Conservation (phyloP, 2,888 invertebrate species). For the Teleiodes luculella region DNA sequence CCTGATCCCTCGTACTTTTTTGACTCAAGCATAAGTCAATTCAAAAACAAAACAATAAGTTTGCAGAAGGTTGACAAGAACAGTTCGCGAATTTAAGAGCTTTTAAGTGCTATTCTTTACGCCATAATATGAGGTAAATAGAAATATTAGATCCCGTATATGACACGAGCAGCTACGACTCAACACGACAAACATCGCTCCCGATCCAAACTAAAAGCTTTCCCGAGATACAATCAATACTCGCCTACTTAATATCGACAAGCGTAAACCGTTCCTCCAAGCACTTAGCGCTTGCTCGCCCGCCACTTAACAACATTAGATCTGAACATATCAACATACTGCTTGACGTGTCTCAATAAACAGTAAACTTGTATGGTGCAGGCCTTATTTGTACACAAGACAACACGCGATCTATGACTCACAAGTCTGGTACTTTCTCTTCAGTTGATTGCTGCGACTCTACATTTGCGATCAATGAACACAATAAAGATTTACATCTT, state of each 20-base stretch:
- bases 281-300: conserved; percentile 11
- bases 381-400: not conserved
- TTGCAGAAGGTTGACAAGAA: too few species aligned
- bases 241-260: conserved; percentile 3
- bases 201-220: conserved; percentile 47
- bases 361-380: not conserved
- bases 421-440: conserved; percentile 8
- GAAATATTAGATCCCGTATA: not conserved
- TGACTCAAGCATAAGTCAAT: too few species aligned
- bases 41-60: too few species aligned
- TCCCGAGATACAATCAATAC: conserved; percentile 29
- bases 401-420: conserved; percentile 4
- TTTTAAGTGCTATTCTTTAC: too few species aligned
- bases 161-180: conserved; percentile 24
- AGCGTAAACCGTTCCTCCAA: not conserved
- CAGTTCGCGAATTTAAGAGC: too few species aligned
- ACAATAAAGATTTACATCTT: too few species aligned
- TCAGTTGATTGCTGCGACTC: conserved; percentile 1
- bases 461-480: not conserved
- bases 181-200: conserved; percentile 51
- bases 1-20: too few species aligned
- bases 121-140: too few species aligned
- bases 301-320: conserved; percentile 9
- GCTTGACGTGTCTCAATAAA: not conserved
- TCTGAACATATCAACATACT: too few species aligned